Percentiles rank a stretch among this genome's conserved stretches.
Evolutionary conservation across 92 coral and sea anemone species (phyloP).

Genomic region (Umimayanthus chanpuru): DNA sequence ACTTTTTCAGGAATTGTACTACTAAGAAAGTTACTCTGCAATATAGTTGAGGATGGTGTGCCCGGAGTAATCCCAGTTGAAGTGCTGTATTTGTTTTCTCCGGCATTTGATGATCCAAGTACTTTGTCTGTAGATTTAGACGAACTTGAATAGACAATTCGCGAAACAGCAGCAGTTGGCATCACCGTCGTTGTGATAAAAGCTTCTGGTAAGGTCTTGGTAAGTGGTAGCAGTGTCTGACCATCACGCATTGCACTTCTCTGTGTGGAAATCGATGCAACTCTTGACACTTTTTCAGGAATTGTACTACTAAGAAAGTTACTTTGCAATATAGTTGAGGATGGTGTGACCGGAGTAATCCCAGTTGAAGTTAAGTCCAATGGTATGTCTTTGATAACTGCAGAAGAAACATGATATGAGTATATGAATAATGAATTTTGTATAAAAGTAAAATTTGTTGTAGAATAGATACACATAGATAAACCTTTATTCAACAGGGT

Average conservation of each 20-base stretch:
- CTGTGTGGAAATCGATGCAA: not conserved
- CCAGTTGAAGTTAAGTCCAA: not conserved
- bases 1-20: not conserved
- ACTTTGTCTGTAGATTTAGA: not conserved
- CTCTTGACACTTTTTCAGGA: not conserved
- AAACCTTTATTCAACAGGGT: too few species aligned
- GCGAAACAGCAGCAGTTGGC: not conserved
- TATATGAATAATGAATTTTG: not conserved
- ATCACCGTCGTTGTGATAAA: not conserved
- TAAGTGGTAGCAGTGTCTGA: not conserved
- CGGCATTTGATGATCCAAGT: not conserved
- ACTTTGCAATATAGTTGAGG: not conserved
- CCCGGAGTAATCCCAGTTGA: not conserved
- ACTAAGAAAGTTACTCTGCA: not conserved
- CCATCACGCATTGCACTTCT: not conserved
- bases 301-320: not conserved
- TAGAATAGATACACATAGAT: too few species aligned
- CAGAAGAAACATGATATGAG: not conserved
- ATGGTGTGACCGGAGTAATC: not conserved
- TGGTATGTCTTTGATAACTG: not conserved
- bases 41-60: not conserved
- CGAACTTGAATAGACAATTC: not conserved
- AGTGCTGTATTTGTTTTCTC: not conserved
- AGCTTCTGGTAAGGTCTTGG: not conserved
- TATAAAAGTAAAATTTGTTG: not conserved